Evolutionary conservation across 1,140 invertebrate species (phyloP).

Genomic region (Melitaea cinxia): DNA sequence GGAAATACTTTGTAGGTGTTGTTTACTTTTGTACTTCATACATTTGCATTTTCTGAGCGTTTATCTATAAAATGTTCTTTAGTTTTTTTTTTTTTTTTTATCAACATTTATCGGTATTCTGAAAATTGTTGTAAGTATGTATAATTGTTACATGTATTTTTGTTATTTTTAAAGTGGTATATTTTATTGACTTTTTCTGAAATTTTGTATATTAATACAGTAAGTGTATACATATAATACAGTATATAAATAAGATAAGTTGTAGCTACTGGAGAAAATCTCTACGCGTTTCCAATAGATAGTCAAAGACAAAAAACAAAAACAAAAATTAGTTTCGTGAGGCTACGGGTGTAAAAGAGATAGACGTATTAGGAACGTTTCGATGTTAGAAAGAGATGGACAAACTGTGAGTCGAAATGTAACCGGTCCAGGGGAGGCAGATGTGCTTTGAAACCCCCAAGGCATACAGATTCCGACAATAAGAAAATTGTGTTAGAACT

Average conservation of each 20-base stretch:
- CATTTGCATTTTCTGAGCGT: too few species aligned
- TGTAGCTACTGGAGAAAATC: slow-evolving; percentile 26
- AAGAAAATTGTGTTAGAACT: slow-evolving; percentile 72
- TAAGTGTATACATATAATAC: not conserved
- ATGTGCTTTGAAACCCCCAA: slow-evolving; percentile 69
- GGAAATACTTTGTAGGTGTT: too few species aligned
- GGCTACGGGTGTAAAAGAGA: slow-evolving; percentile 55
- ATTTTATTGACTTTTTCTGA: too few species aligned
- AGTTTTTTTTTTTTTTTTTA: too few species aligned
- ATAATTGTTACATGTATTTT: too few species aligned
- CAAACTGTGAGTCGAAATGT: slow-evolving; percentile 73
- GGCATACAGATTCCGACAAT: slow-evolving; percentile 73
- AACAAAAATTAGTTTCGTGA: slow-evolving; percentile 82
- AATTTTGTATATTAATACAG: too few species aligned
- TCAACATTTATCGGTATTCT: too few species aligned
- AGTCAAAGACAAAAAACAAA: slow-evolving; percentile 73
- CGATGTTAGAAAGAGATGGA: slow-evolving; percentile 68
- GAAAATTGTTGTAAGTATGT: too few species aligned
- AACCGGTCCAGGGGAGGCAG: slow-evolving; percentile 76
- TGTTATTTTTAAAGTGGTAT: too few species aligned
- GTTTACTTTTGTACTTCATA: too few species aligned
- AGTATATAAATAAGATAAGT: slow-evolving; percentile 18
- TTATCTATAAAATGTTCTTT: too few species aligned
- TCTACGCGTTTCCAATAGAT: slow-evolving; percentile 48
- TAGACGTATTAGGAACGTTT: slow-evolving; percentile 28